These are phyloP conservation scores for Phalacrocorax brasilianus DNA, from an alignment of 2,113 vertebrate species.

Conservation along the genomic window DNA sequence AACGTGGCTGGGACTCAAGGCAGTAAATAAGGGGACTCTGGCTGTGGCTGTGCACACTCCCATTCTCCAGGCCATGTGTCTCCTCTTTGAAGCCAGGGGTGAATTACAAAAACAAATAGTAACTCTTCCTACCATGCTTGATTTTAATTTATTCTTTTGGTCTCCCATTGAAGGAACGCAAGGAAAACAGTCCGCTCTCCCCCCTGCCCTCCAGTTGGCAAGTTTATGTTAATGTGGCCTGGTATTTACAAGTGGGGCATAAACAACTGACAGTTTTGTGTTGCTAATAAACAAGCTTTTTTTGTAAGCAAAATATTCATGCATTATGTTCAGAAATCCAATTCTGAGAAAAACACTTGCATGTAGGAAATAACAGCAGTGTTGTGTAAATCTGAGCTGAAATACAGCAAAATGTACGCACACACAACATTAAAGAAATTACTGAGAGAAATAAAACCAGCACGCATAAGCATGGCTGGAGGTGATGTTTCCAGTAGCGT, in stretches of 20 bases:
- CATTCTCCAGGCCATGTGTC: constrained; percentile 1
- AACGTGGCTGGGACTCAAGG: not conserved
- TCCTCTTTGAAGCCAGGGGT: not conserved
- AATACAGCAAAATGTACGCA: not conserved
- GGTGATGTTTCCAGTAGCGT: not conserved
- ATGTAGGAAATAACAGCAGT: constrained; percentile 25
- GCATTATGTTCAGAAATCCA: constrained; percentile 62
- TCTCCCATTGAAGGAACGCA: not conserved
- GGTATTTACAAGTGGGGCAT: constrained; percentile 65
- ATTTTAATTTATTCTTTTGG: constrained; percentile 43
- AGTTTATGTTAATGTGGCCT: constrained; percentile 58
- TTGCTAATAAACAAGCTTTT: constrained; percentile 66
- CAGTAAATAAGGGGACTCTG: constrained; percentile 54
- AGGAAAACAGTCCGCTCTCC: not conserved
- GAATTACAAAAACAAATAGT: not conserved
- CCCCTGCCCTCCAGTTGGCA: not conserved
- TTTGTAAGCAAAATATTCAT: constrained; percentile 58
- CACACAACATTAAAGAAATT: constrained; percentile 23
- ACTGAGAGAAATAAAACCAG: constrained; percentile 54
- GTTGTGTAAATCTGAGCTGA: constrained; percentile 55
- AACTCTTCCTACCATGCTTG: not conserved
- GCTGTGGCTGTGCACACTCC: not conserved
- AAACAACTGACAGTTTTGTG: constrained; percentile 64
- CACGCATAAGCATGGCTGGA: not conserved
- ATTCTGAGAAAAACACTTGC: constrained; percentile 21